A percentile compares a stretch with the other conserved stretches of the same genome.
These are phyloP conservation scores for Melolontha melolontha DNA, from an alignment of 2,888 invertebrate species.

Conservation along the genomic window DNA sequence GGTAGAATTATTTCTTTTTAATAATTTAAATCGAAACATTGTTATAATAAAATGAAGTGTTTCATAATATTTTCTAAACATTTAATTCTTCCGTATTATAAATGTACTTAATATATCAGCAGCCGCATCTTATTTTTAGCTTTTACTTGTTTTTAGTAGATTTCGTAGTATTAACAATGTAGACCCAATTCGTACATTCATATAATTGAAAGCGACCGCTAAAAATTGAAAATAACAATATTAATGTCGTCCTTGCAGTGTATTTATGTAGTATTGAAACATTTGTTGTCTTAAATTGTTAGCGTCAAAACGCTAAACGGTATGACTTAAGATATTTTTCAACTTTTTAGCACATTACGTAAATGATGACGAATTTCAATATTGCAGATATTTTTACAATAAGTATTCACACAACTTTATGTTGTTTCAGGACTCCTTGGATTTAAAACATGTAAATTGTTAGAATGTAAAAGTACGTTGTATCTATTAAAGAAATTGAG, in stretches of 20 bases:
- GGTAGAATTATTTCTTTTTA: no score
- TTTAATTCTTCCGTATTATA: no score
- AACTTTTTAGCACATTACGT: background rate
- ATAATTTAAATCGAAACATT: no score
- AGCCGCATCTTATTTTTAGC: no score
- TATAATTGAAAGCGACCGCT: no score
- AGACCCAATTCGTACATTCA: no score
- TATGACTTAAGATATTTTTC: background rate
- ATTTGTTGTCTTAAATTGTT: conserved; percentile 15
- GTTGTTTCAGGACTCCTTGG: background rate
- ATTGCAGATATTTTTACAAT: conserved; percentile 12
- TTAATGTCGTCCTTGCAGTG: conserved; percentile 13
- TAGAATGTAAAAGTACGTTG: background rate
- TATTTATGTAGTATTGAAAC: background rate
- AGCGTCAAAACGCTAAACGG: conserved; percentile 4
- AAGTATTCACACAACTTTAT: background rate
- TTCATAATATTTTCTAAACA: no score
- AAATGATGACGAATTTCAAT: conserved; percentile 27
- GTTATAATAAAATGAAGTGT: no score
- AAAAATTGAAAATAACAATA: background rate
- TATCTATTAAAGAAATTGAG: background rate
- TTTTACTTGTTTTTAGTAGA: no score
- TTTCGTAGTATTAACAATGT: no score
- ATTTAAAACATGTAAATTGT: background rate
- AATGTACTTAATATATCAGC: no score